Evolutionary conservation across 2,888 invertebrate species (phyloP).

Genomic region (Alviniconcha strummeri): DNA sequence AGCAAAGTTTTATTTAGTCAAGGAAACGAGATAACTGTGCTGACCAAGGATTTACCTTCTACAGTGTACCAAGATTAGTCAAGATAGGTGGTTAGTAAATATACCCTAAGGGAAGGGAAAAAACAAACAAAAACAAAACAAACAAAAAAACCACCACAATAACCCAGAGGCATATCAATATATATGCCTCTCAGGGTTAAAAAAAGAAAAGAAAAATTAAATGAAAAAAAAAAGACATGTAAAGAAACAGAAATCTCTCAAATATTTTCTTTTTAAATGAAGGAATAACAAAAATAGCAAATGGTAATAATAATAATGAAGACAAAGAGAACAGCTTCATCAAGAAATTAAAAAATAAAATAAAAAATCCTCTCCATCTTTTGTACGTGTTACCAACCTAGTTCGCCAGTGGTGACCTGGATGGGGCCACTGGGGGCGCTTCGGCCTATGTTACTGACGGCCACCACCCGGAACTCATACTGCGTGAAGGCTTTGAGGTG

Average conservation of each 20-base stretch:
- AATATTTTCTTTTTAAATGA: not conserved
- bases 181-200: no score
- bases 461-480: slow-evolving; percentile 96
- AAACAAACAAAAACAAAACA: not conserved
- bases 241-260: not conserved
- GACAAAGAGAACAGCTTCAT: no score
- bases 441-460: slow-evolving; percentile 94
- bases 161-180: not conserved
- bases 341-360: no score
- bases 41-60: no score
- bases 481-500: slow-evolving; percentile 92
- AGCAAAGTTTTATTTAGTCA: no score
- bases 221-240: not conserved
- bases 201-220: not conserved
- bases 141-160: not conserved
- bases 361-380: no score
- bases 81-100: no score
- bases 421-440: slow-evolving; percentile 92
- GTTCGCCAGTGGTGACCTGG: slow-evolving; percentile 95
- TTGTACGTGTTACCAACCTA: slow-evolving; percentile 80
- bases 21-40: no score
- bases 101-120: not conserved
- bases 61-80: no score
- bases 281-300: no score
- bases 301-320: no score